These are phyloP conservation scores for Squalus acanthias DNA, from an alignment of 2,797 vertebrate genomes.

Conservation along the genomic window DNA sequence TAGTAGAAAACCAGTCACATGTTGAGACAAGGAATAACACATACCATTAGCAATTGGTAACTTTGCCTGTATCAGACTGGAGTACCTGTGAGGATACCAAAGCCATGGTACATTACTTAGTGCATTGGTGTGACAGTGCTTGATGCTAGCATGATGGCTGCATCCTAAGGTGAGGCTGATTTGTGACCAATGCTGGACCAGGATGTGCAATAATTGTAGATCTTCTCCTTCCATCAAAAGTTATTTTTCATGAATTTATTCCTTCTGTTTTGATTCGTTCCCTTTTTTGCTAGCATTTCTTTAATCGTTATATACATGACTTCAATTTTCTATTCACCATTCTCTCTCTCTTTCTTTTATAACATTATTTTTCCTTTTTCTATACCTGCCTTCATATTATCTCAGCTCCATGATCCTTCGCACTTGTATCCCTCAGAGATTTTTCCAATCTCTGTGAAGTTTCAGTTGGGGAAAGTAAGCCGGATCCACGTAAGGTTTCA, in stretches of 20 bases:
- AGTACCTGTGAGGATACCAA: not conserved
- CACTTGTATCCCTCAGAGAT: not conserved
- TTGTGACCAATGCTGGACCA: not conserved
- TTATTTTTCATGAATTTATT: not conserved
- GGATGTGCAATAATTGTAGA: not conserved
- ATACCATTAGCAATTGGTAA: not conserved
- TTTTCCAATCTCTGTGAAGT: not conserved
- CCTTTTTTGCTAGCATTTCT: not conserved
- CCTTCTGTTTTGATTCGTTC: not conserved
- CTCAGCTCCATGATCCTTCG: not conserved
- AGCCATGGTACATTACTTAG: not conserved
- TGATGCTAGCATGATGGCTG: not conserved
- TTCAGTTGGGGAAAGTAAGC: too few relatives aligned
- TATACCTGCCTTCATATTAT: not conserved
- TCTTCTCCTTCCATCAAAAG: constrained; percentile 1
- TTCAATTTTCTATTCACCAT: too few relatives aligned
- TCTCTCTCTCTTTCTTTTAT: not conserved
- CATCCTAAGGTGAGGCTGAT: not conserved
- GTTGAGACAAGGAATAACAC: not conserved
- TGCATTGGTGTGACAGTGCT: not conserved
- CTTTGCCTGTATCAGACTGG: not conserved
- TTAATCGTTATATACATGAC: not conserved
- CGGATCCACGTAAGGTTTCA: not conserved
- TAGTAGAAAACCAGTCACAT: not conserved
- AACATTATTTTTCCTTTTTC: not conserved